phyloP scores from a whole-genome alignment of 2,797 vertebrate genomes.

The Enteromius argenteus region DNA sequence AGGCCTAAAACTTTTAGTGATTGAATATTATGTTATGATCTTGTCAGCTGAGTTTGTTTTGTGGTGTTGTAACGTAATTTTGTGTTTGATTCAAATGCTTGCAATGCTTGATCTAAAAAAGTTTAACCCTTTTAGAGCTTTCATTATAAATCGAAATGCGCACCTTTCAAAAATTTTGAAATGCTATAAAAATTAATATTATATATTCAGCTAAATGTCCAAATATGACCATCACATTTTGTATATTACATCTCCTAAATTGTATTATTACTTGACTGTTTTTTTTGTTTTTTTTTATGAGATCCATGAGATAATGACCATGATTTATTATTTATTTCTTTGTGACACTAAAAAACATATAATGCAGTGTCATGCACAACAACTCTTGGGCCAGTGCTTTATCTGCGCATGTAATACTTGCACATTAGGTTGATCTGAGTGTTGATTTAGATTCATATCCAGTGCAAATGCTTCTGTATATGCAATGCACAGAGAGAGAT shows the following conservation, averaged over 20 bases:
- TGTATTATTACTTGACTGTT: not conserved
- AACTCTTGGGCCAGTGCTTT: not conserved
- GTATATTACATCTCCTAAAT: conserved; percentile 3
- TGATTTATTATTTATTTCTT: not conserved
- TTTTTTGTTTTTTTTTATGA: not conserved
- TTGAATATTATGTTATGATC: not conserved
- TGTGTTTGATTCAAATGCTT: not conserved
- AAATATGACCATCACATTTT: not conserved
- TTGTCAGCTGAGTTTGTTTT: not conserved
- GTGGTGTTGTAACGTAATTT: not conserved
- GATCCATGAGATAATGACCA: not conserved
- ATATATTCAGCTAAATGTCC: conserved; percentile 18
- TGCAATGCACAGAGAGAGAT: not conserved
- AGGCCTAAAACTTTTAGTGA: not conserved
- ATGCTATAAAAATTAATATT: conserved; percentile 12
- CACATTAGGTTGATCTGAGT: conserved; percentile 1
- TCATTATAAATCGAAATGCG: not conserved
- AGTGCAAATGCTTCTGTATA: conserved; percentile 5
- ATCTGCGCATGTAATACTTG: not conserved
- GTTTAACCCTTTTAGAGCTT: not conserved
- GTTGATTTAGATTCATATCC: conserved; percentile 6
- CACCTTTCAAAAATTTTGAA: not conserved
- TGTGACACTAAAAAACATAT: not conserved
- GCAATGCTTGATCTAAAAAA: not conserved
- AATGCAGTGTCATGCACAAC: conserved; percentile 8